Evolutionary conservation across 2,888 invertebrate genomes (phyloP).

Genomic region (Thereva unica): DNA sequence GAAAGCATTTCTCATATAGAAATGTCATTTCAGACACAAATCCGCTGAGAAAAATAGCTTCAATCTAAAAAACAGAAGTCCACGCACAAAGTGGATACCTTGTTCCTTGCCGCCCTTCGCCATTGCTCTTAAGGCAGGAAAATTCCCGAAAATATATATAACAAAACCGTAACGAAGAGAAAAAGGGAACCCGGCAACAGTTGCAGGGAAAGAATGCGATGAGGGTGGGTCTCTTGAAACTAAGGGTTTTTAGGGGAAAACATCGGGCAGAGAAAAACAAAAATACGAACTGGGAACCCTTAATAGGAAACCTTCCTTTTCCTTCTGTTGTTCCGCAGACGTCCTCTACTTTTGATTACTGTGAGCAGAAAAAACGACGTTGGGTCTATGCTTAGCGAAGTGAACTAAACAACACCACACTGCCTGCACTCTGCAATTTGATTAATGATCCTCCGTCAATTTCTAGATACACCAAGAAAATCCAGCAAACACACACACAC

Average conservation of each 20-base stretch:
- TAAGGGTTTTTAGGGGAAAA: slow-evolving; percentile 16
- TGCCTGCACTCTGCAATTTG: slow-evolving; percentile 58
- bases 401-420: slow-evolving; percentile 28
- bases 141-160: neutral
- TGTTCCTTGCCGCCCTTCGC: slow-evolving; percentile 1
- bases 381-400: slow-evolving; percentile 31
- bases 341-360: slow-evolving; percentile 36
- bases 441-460: slow-evolving; percentile 59
- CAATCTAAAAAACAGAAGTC: slow-evolving; percentile 26
- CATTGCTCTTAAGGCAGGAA: slow-evolving; percentile 2
- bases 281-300: slow-evolving; percentile 4
- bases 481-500: slow-evolving; percentile 34
- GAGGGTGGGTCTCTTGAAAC: slow-evolving; percentile 4
- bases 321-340: slow-evolving; percentile 26
- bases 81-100: slow-evolving; percentile 16
- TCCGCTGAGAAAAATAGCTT: slow-evolving; percentile 32
- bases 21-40: slow-evolving; percentile 34
- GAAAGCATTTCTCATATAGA: slow-evolving; percentile 31
- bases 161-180: slow-evolving; percentile 1
- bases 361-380: slow-evolving; percentile 22
- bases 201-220: slow-evolving; percentile 20
- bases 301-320: slow-evolving; percentile 20
- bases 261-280: neutral
- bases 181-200: slow-evolving; percentile 27
- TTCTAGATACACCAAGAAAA: slow-evolving; percentile 49